Evolutionary conservation across 2,797 vertebrate species (phyloP).

Genomic region (Anabas testudineus): DNA sequence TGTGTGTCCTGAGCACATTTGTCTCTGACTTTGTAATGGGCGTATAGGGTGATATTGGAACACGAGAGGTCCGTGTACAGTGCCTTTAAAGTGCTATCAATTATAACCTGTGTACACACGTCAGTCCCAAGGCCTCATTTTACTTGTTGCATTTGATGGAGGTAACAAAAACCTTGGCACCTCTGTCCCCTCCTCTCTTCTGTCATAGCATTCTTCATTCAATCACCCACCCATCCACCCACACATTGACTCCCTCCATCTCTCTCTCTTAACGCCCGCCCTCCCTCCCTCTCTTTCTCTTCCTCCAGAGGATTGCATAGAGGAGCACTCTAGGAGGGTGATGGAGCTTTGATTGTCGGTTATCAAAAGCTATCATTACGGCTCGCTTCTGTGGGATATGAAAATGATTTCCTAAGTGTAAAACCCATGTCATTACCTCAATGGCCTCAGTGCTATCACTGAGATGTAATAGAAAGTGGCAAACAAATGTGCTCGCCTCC

Average conservation of each 20-base stretch:
- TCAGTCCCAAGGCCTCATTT: conserved; percentile 57
- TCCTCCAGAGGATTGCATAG: conserved; percentile 67
- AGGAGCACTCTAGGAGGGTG: conserved; percentile 76
- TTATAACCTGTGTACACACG: conserved; percentile 63
- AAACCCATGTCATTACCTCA: conserved; percentile 82
- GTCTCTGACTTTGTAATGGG: conserved; percentile 71
- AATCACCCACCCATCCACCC: conserved; percentile 19
- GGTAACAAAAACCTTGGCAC: conserved; percentile 48
- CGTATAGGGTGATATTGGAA: conserved; percentile 51
- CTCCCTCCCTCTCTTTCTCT: conserved; percentile 25
- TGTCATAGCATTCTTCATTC: conserved; percentile 30
- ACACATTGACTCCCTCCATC: conserved; percentile 41
- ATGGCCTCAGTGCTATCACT: conserved; percentile 70
- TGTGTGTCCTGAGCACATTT: conserved; percentile 57
- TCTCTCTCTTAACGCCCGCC: conserved; percentile 47
- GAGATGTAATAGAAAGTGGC: conserved; percentile 74
- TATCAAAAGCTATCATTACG: conserved; percentile 85
- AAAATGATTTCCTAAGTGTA: conserved; percentile 83
- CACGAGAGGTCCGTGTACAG: conserved; percentile 47
- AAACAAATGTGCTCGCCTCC: conserved; percentile 72
- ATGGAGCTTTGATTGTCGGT: conserved; percentile 83
- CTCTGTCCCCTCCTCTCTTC: neutral
- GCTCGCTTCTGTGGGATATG: conserved; percentile 76
- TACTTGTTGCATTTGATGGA: conserved; percentile 64
- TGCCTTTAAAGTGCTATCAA: conserved; percentile 60